These are phyloP conservation scores for Aphodius granarius DNA, from an alignment of 2,888 invertebrate genomes.

Conservation along the genomic window DNA sequence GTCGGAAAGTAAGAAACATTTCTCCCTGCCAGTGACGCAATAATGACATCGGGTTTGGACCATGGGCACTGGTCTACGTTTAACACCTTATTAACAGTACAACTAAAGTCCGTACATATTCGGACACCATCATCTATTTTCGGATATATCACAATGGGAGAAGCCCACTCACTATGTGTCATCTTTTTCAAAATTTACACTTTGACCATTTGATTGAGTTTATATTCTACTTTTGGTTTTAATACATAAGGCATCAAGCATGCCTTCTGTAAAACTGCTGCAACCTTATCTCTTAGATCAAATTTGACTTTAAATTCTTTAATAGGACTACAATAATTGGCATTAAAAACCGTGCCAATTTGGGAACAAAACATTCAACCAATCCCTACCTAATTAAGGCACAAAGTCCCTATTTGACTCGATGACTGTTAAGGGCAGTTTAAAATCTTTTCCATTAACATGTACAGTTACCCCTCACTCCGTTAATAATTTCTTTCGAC, in stretches of 20 bases:
- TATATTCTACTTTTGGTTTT: constrained; percentile 29
- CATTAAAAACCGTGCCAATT: constrained; percentile 20
- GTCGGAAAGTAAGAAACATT: too few species aligned
- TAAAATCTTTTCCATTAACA: too few species aligned
- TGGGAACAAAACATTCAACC: constrained; percentile 25
- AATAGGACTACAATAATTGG: constrained; percentile 14
- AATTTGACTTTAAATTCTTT: too few species aligned
- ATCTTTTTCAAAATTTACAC: constrained; percentile 31
- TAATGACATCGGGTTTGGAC: constrained; percentile 42
- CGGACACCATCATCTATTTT: not conserved
- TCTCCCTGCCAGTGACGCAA: constrained; percentile 36
- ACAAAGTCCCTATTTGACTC: constrained; percentile 18
- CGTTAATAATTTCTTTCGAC: constrained; percentile 20
- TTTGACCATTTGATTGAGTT: constrained; percentile 31
- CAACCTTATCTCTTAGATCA: too few species aligned
- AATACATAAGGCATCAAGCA: constrained; percentile 32
- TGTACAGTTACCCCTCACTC: too few species aligned
- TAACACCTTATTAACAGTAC: constrained; percentile 37
- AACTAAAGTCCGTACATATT: constrained; percentile 19
- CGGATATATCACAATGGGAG: constrained; percentile 40
- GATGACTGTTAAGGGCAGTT: constrained; percentile 22
- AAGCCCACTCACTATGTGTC: constrained; percentile 35
- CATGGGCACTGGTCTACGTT: constrained; percentile 40
- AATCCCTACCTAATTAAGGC: constrained; percentile 29
- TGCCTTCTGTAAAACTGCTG: constrained; percentile 33